Evolutionary conservation across 2,113 vertebrate genomes (phyloP).

Genomic region (Trematocara unimaculatum): DNA sequence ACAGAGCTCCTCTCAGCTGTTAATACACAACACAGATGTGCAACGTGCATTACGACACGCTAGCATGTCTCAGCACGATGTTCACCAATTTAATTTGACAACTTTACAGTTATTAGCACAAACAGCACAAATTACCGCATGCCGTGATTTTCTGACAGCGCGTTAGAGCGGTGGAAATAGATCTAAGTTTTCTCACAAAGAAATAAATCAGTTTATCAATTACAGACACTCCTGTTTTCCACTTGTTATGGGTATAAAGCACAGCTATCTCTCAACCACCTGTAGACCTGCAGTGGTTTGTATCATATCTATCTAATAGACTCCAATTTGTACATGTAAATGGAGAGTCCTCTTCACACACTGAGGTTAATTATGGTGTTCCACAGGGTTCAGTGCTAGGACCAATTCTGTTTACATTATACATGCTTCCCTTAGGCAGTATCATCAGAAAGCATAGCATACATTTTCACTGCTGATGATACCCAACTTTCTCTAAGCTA

Average conservation of each 20-base stretch:
- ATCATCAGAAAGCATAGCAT: rapidly evolving
- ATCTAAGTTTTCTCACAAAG: background rate
- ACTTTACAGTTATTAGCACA: background rate
- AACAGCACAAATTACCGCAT: background rate
- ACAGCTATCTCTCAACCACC: background rate
- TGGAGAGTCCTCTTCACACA: background rate
- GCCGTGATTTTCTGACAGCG: background rate
- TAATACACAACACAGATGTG: background rate
- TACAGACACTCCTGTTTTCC: background rate
- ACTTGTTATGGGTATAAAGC: background rate
- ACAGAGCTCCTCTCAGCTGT: background rate
- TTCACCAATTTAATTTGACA: background rate
- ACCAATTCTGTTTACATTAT: background rate
- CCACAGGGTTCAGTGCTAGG: background rate
- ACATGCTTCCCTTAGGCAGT: rapidly evolving
- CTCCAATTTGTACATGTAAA: rapidly evolving
- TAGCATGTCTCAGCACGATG: background rate
- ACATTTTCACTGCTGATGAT: rapidly evolving
- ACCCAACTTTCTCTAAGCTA: background rate
- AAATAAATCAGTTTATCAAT: background rate
- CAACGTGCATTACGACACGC: background rate
- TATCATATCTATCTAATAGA: background rate
- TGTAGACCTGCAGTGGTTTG: background rate
- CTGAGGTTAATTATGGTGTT: background rate
- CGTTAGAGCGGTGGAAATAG: background rate